Base-by-base conservation (phyloP, 2,888 invertebrate species). In the Sabatieria punctata region DNA sequence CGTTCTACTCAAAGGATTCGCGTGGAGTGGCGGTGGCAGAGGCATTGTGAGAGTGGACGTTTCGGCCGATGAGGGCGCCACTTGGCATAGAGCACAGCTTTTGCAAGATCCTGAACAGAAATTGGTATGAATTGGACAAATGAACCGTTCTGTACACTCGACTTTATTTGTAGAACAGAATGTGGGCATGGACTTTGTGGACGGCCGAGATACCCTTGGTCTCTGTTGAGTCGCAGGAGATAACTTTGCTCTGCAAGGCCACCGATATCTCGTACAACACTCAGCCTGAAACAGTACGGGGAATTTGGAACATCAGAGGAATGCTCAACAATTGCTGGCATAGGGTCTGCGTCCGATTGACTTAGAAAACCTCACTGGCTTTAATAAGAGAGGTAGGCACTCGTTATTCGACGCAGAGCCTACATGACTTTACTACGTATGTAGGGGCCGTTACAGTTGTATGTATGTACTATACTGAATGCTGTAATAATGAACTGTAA, bases 291-390 rank as follows among this genome's bases (percentile, higher is more conserved):
- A 74, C 66, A 35, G 84, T 86, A 57, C 74, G 78, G 54, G 78
- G 86, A 64, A 88, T 89, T 54, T 95, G 93, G 91, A 95, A 95
- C 71, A 73, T 91, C 27, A 73, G 93, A 43, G 93, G 93, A 4
- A 78, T 93, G 1, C 73, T 93, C 13, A 78, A 81, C 62, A 91
- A 91, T 68, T 86, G 91, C 0, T 95, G 91, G 73, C 86, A 88
- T 65, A 76, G 74, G 61, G 74, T 91, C 30, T 11, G 15, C 8
- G 30, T 30, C 15, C 8, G 8, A 8, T 11, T 30, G 30, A 15
- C 30, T 30, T 11, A 30, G 30, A 30, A 30, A 1, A 68, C n/a
- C n/a, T n/a, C n/a, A n/a, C n/a, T n/a, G n/a, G n/a, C n/a, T n/a
- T n/a, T n/a, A n/a, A n/a, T n/a, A n/a, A n/a, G n/a, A n/a, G n/a